Conservation (phyloP, 2,888 invertebrate species). For the Epsilonema sp. region DNA sequence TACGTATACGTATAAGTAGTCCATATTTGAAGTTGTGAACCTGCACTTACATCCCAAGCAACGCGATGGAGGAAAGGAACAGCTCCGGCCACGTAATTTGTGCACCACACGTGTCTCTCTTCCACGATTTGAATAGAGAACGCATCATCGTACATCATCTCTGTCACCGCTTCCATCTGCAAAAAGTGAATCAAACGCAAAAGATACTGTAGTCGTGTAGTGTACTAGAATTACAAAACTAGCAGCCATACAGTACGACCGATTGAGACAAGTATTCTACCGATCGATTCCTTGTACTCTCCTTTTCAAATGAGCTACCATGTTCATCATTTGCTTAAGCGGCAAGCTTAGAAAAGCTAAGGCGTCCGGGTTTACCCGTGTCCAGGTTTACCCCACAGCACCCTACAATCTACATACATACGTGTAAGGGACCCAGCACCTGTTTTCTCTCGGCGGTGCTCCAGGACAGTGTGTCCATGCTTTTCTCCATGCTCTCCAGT, state of each 20-base stretch:
- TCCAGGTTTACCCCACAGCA: too few species aligned
- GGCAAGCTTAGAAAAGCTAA: too few species aligned
- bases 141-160: conserved; percentile 32
- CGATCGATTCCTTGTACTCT: too few species aligned
- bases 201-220: not conserved
- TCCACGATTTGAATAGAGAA: conserved; percentile 29
- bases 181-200: conserved; percentile 1
- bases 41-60: conserved; percentile 22
- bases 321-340: too few species aligned
- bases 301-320: too few species aligned
- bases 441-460: not conserved
- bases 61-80: conserved; percentile 31
- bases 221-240: not conserved
- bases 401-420: too few species aligned
- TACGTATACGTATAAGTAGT: not conserved
- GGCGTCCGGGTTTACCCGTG: too few species aligned
- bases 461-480: not conserved
- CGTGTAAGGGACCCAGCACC: not conserved
- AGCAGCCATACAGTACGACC: not conserved
- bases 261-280: too few species aligned
- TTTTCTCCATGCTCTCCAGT: not conserved
- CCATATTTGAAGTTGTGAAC: not conserved
- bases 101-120: conserved; percentile 21
- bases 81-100: conserved; percentile 30
- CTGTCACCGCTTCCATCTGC: conserved; percentile 24